These are phyloP conservation scores for Keiferia lycopersicella DNA, from an alignment of 2,888 invertebrate species.

Conservation along the genomic window DNA sequence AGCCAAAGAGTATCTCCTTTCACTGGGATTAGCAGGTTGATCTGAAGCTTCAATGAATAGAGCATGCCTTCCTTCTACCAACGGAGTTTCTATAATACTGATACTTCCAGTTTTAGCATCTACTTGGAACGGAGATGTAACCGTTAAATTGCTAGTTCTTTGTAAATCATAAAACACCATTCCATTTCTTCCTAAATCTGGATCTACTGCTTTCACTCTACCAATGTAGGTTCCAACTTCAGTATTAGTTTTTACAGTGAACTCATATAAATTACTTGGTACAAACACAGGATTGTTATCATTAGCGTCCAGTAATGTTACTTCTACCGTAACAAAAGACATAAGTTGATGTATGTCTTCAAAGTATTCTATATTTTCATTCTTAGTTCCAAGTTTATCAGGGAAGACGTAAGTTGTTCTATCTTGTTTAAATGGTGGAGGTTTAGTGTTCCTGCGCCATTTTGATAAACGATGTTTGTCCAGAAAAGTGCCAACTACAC, in stretches of 20 bases:
- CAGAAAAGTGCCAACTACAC: slow-evolving; percentile 81
- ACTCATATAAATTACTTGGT: slow-evolving; percentile 91
- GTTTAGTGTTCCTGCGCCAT: slow-evolving; percentile 59
- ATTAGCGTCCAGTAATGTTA: slow-evolving; percentile 92
- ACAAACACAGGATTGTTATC: slow-evolving; percentile 95
- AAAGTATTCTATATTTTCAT: slow-evolving; percentile 68
- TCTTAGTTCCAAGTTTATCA: slow-evolving; percentile 65
- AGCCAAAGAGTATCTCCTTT: slow-evolving; percentile 89
- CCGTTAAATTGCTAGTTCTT: slow-evolving; percentile 83
- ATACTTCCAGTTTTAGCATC: slow-evolving; percentile 87
- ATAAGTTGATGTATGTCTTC: slow-evolving; percentile 67
- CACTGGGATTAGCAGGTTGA: slow-evolving; percentile 91
- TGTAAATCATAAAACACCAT: slow-evolving; percentile 88
- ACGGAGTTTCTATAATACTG: slow-evolving; percentile 83
- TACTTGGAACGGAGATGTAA: slow-evolving; percentile 85
- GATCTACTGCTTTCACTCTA: slow-evolving; percentile 90
- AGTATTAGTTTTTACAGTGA: slow-evolving; percentile 85
- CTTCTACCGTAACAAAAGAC: slow-evolving; percentile 87
- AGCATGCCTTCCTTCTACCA: slow-evolving; percentile 87
- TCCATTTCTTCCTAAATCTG: slow-evolving; percentile 88
- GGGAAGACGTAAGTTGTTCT: slow-evolving; percentile 76
- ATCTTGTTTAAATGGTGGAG: slow-evolving; percentile 50
- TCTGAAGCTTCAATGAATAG: slow-evolving; percentile 92
- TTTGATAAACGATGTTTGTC: slow-evolving; percentile 69
- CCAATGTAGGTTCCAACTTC: slow-evolving; percentile 88